Evolutionary conservation across 2,113 vertebrate species (phyloP), one percentile per base, ranked within the genome.

Genomic region (Hippoglossus stenolepis): DNA sequence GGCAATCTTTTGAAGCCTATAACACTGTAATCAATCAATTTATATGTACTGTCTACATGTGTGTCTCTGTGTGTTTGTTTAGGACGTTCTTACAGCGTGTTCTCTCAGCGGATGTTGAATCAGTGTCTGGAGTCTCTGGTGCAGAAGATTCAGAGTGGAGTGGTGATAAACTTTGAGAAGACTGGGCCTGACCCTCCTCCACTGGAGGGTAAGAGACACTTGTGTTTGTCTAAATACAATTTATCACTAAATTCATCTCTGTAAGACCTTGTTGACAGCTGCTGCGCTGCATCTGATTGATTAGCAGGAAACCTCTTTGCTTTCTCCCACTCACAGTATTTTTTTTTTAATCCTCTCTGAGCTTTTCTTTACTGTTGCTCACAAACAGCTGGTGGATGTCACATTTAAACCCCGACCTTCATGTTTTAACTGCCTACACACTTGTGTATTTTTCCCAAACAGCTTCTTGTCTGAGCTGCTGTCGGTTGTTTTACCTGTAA

Each of bases 141-240:
- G 86, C 98, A 99, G 92, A 99, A 99, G 88, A 96, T 99, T 75
- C 96, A 97, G 84, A 99, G 97, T 80, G 98, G 98, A 61, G 97
- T 99, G 61, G 98, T 99, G 66, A 97, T 99, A 79, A 96, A 99
- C 89, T 99, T 99, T 90, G 98, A 99, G 93, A 99, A 99, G 92
- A 96, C 96, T 0, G 98, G 98, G 71, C 96, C 97, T 0, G 98
- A 99, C 92, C 98, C 97, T 35, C 92, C 95, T 56, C 95, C 95
- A 2, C 64, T 96, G 70, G 93, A 93, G 38, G 93, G 93, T 93
- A 77, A 82, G 75, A 56, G 12, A 59, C 69, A 5, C 53, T 3
- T 64, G 1, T 43, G 45, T 59, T 67, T 60, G 35, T 38, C 23
- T 51, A 13, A 10, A 2, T 17, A 10, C n/a, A 23, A 40, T 79